These are phyloP conservation scores for Standfussiana lucernea DNA, from an alignment of 2,888 invertebrate species.

Conservation along the genomic window DNA sequence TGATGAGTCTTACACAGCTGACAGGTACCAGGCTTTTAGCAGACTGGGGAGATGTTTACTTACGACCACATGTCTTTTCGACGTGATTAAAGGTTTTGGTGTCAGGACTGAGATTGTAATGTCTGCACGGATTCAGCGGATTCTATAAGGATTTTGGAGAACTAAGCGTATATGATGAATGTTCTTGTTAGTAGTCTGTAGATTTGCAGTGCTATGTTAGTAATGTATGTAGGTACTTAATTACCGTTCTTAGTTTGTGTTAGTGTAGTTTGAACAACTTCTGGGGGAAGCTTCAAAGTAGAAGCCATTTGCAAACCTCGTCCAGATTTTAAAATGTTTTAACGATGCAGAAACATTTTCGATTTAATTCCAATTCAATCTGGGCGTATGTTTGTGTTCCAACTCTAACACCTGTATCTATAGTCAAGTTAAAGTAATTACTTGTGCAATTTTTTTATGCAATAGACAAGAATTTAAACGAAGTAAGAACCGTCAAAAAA, in stretches of 20 bases:
- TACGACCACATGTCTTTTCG: constrained; percentile 1
- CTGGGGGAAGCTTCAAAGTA: background rate
- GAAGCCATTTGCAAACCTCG: too few species aligned
- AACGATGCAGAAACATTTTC: background rate
- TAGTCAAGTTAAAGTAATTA: too few species aligned
- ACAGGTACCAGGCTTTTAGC: constrained; percentile 21
- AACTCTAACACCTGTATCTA: too few species aligned
- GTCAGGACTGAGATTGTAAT: constrained; percentile 1
- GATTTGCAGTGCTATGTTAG: background rate
- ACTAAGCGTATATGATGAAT: background rate
- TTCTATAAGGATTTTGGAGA: constrained; percentile 9
- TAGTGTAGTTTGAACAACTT: background rate
- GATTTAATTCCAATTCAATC: background rate
- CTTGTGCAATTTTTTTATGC: too few species aligned
- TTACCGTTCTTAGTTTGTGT: background rate
- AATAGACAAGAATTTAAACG: too few species aligned
- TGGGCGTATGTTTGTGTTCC: constrained; percentile 34
- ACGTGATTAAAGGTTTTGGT: background rate
- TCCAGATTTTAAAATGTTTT: background rate
- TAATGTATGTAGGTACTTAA: background rate
- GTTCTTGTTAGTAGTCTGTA: background rate
- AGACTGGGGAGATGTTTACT: constrained; percentile 14
- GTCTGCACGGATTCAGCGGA: background rate
- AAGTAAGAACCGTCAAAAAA: too few species aligned
- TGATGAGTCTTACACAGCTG: constrained; percentile 35